Evolutionary conservation across 2,113 vertebrate species (phyloP).

Genomic region (Anoura caudifer): DNA sequence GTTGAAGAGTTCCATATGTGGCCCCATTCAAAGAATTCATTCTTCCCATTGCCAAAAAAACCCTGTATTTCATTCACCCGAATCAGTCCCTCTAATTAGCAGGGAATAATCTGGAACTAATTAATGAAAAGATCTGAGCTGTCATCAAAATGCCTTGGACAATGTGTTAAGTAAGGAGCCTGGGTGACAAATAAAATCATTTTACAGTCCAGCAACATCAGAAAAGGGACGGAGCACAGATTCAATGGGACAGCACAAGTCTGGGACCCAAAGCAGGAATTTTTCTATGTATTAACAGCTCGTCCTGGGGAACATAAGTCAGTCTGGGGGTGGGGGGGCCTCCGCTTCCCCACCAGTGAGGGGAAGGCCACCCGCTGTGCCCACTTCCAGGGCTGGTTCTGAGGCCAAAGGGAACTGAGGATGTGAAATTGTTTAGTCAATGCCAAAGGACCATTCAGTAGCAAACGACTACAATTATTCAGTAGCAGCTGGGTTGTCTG

Average conservation of each 20-base stretch:
- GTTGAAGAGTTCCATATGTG: neutral
- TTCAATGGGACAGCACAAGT: neutral
- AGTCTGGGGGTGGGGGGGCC: neutral
- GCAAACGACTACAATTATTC: neutral
- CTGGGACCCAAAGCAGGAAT: neutral
- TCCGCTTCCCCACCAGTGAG: neutral
- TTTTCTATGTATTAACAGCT: neutral
- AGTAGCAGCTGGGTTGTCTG: neutral
- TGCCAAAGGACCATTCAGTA: neutral
- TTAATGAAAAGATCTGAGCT: neutral
- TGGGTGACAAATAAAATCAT: neutral
- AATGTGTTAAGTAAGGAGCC: neutral
- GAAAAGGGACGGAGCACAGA: neutral
- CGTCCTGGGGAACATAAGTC: neutral
- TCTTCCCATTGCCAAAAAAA: neutral
- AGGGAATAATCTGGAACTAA: neutral
- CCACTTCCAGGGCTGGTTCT: neutral
- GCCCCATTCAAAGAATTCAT: slow-evolving; percentile 9
- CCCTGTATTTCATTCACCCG: neutral
- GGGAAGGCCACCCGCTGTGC: too few species aligned
- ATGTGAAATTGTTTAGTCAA: neutral
- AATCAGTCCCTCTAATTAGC: neutral
- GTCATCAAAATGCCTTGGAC: neutral
- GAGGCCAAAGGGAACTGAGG: neutral
- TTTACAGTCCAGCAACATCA: neutral